Evolutionary conservation across 2,797 vertebrate species (phyloP), one percentile per base, ranked within the genome.

Genomic region (Lutra lutra): DNA sequence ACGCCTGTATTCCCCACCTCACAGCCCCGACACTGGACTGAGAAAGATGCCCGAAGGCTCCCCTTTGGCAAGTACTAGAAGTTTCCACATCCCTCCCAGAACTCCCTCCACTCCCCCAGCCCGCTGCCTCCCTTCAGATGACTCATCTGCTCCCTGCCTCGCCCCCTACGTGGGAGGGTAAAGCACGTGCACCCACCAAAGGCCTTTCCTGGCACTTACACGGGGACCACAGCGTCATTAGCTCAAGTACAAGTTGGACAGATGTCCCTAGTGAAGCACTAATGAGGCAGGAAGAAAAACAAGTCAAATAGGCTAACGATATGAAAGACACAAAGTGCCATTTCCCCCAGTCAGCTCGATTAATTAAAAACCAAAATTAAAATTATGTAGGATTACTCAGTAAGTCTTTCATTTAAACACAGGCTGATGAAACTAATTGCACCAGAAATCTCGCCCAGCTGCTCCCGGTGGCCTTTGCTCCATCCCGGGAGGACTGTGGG

Each of bases 101-200:
- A 9, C 0, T 5, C 5, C 0, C 1, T 0, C 0, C 0, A 7
- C 20, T 11, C 32, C 64, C 27, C 14, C 2, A 1, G 18, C 0
- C 25, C 4, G 29, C 4, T 0, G 25, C 18, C 43, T 8, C 21
- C 14, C 23, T 11, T 27, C 68, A 10, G 7, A 4, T 0, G 29
- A 25, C 25, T 25, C 46, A 7, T 1, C 73, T 9, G 1, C 3
- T 27, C 56, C 23, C n/a, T 1, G 21, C 21, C 75, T 38, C 3
- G 1, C 21, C 25, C 64, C 64, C 17, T 1, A 15, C 35, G 2
- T 0, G 3, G 0, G 23, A 58, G 15, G 38, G 7, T 13, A 40
- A 51, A 62, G 56, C 48, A 0, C 3, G 4, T 23, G 72, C 64
- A 75, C 54, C 64, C 5, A 38, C 56, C 1, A 40, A 32, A 46